Base-by-base conservation (phyloP, 2,888 invertebrate genomes). In the Cynaeus angustus region DNA sequence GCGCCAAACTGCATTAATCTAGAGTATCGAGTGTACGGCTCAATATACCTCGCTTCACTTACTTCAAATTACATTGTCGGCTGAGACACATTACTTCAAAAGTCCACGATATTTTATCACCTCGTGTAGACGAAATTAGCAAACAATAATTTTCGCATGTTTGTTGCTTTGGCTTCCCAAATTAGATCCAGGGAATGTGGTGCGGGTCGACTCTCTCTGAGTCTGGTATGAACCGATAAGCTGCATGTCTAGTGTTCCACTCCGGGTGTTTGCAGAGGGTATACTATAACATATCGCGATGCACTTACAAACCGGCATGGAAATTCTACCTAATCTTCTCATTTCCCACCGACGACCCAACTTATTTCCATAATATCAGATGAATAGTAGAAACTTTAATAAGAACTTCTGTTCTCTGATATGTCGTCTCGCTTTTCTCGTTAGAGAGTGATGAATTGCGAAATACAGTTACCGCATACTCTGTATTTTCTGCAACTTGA, bases 341-440 rank as follows among this genome's bases (percentile, higher is more conserved):
- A 72, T 75, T 74, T 73, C 68, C 68, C 72, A 61, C 73, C 71
- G 72, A 73, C 71, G 69, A 73, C 67, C 69, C 30, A 74, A 75
- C 74, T 75, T 73, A 75, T 77, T 75, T 75, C 73, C 75, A 75
- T 75, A 74, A 71, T 73, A 74, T 75, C 73, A 70, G 74, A 73
- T 75, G 76, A 76, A 74, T 73, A 66, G 72, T 70, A 70, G 68
- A 74, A 74, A 75, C 72, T 74, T 73, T 74, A 74, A 76, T 76
- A 74, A 72, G 74, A 74, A 74, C 48, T 66, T 48, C 46, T 56
- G 66, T 58, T 48, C 50, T 50, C 48, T 37, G 48, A 61, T 56
- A 41, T 16, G 56, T 61, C 61, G 48, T 30, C 48, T 48, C 46
- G 33, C 61, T 61, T 37, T 21, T 48, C 61, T 46, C 61, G 13